Conservation (phyloP, 2,888 invertebrate species). For the Eupithecia centaureata region DNA sequence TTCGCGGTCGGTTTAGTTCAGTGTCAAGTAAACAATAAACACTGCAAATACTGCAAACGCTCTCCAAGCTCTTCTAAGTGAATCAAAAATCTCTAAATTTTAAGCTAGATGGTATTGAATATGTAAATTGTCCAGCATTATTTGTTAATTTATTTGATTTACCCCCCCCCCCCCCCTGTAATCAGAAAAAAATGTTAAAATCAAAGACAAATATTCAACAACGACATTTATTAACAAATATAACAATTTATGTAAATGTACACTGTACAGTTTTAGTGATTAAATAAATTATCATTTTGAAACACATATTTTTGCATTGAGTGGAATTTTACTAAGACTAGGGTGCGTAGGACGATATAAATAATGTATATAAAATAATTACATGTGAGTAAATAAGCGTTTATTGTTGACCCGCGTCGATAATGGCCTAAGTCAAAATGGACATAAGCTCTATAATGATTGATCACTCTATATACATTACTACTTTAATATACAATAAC, state of each 20-base stretch:
- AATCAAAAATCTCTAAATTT: too few relatives aligned
- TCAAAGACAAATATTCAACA: neutral
- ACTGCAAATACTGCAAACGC: too few relatives aligned
- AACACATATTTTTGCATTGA: neutral
- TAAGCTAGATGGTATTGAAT: too few relatives aligned
- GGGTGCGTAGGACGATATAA: neutral
- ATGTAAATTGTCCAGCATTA: too few relatives aligned
- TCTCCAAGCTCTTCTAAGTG: too few relatives aligned
- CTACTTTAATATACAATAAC: neutral
- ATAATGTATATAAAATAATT: neutral
- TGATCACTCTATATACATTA: neutral
- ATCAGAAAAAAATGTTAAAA: too few relatives aligned
- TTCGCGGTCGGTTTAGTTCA: neutral
- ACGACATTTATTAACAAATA: neutral
- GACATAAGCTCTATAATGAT: neutral
- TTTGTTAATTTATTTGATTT: too few relatives aligned
- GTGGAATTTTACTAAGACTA: neutral
- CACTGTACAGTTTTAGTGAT: neutral
- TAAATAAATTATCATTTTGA: slow-evolving; percentile 2
- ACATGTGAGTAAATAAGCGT: neutral
- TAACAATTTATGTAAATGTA: neutral
- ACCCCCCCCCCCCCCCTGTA: too few relatives aligned
- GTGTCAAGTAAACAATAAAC: too few relatives aligned
- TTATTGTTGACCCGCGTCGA: neutral
- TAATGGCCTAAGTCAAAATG: neutral